Conservation (phyloP, 2,797 vertebrate genomes). For the Tarsius wallacei region DNA sequence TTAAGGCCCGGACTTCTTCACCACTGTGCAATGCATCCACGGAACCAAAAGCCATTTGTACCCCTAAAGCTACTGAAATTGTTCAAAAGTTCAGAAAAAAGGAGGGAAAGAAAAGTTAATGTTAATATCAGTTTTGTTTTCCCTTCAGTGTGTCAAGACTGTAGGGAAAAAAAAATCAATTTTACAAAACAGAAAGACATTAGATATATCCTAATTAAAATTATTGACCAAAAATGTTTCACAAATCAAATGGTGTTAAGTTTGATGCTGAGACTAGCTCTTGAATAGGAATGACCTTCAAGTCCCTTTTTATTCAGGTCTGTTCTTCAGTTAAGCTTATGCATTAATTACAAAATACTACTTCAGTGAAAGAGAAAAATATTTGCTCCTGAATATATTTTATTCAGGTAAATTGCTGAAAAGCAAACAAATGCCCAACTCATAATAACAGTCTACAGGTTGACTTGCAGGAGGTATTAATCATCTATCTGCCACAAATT, state of each 20-base stretch:
- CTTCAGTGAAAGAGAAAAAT: slow-evolving; percentile 38
- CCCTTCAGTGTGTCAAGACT: neutral
- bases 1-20: too few relatives aligned
- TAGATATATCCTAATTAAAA: neutral
- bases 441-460: neutral
- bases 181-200: slow-evolving; percentile 25
- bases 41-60: too few relatives aligned
- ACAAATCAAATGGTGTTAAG: neutral
- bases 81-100: too few relatives aligned
- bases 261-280: neutral
- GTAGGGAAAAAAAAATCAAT: neutral
- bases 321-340: slow-evolving; percentile 43
- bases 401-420: slow-evolving; percentile 61
- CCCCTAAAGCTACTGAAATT: too few relatives aligned
- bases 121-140: slow-evolving; percentile 47
- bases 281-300: slow-evolving; percentile 47
- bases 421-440: slow-evolving; percentile 35
- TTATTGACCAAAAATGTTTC: neutral
- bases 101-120: too few relatives aligned
- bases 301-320: slow-evolving; percentile 47
- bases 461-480: neutral
- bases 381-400: slow-evolving; percentile 49
- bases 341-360: slow-evolving; percentile 63
- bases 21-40: too few relatives aligned
- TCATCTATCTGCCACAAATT: slow-evolving; percentile 19